These are phyloP conservation scores for Galleria mellonella DNA, from an alignment of 1,140 invertebrate species.

Conservation along the genomic window DNA sequence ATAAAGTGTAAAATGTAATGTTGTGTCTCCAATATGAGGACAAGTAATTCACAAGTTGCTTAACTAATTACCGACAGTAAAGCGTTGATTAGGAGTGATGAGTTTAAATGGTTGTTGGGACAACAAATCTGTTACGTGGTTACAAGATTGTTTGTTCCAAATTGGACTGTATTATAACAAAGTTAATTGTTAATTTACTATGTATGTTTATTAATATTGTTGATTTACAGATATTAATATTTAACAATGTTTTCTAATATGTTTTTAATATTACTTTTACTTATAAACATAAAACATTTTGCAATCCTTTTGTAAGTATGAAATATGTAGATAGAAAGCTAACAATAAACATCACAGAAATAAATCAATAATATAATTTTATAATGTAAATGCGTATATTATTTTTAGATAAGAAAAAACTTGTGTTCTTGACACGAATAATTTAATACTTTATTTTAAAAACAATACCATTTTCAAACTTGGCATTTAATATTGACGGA, in stretches of 20 bases:
- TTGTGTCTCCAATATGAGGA: too few species aligned
- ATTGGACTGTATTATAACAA: background rate
- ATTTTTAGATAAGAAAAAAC: too few species aligned
- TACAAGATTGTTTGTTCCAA: background rate
- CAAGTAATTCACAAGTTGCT: background rate
- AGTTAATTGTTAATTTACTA: background rate
- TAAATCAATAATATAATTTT: too few species aligned
- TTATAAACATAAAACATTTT: background rate
- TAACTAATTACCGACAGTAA: background rate
- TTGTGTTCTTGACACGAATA: too few species aligned
- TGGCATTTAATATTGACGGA: too few species aligned
- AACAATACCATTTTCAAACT: too few species aligned
- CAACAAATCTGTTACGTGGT: background rate
- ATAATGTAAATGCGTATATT: too few species aligned
- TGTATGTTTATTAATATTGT: background rate
- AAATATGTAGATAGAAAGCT: too few species aligned
- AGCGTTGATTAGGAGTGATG: background rate
- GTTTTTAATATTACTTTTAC: background rate
- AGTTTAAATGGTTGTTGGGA: constrained; percentile 1
- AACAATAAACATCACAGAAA: too few species aligned
- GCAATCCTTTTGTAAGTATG: background rate
- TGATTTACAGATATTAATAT: background rate
- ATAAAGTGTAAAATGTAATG: background rate
- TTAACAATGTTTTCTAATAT: background rate
- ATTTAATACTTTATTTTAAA: too few species aligned